Evolutionary conservation across 2,888 invertebrate species (phyloP).

Genomic region (Galerucella calmariensis): DNA sequence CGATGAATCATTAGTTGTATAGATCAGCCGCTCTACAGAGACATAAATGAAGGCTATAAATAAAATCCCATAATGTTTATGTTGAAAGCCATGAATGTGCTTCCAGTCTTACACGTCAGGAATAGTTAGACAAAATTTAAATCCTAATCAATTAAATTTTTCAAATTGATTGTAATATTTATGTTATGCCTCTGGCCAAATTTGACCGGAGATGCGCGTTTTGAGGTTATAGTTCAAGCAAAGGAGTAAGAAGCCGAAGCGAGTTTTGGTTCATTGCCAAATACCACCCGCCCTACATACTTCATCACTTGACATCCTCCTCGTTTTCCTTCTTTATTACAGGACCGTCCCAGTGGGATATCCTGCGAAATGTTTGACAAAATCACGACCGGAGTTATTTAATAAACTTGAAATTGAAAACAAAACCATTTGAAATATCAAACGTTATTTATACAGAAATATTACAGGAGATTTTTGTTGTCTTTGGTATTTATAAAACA

Average conservation of each 20-base stretch:
- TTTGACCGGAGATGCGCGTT: constrained; percentile 17
- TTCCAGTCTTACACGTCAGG: too few species aligned
- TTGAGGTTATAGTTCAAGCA: constrained; percentile 32
- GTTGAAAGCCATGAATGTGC: too few species aligned
- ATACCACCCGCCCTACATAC: constrained; percentile 45
- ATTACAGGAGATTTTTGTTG: too few species aligned
- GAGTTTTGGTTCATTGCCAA: constrained; percentile 50
- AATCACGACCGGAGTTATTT: not conserved
- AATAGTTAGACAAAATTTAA: not conserved
- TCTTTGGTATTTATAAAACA: too few species aligned
- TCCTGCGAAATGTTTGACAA: not conserved
- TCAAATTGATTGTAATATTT: constrained; percentile 37
- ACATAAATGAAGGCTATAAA: not conserved
- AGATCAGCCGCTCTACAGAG: too few species aligned
- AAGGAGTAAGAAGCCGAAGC: constrained; percentile 26
- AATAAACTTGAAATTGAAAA: not conserved
- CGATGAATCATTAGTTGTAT: too few species aligned
- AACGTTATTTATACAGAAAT: too few species aligned
- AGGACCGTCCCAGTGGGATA: constrained; percentile 9
- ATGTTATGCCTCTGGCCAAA: constrained; percentile 35
- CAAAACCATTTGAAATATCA: too few species aligned
- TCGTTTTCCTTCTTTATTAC: not conserved
- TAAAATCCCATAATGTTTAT: too few species aligned
- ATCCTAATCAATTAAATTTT: constrained; percentile 24
- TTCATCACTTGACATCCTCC: constrained; percentile 34